These are phyloP conservation scores for Lophochroa leadbeateri DNA, from an alignment of 2,113 vertebrate species.

Conservation along the genomic window DNA sequence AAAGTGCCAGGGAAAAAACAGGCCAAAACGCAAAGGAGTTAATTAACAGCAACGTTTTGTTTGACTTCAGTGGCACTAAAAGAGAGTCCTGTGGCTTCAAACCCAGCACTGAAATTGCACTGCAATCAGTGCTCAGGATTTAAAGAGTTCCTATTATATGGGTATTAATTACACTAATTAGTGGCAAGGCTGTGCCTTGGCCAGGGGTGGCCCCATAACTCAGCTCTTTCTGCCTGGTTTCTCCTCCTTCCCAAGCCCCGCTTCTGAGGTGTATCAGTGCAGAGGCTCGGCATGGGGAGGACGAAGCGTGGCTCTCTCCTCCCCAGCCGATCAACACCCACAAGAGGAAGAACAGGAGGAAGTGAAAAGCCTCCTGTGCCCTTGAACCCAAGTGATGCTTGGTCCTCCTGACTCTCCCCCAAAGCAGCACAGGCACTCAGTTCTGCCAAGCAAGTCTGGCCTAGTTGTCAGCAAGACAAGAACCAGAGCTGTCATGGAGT, in stretches of 20 bases:
- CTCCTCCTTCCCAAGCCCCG: background rate
- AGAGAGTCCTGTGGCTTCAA: background rate
- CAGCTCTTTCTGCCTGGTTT: background rate
- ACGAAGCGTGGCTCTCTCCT: background rate
- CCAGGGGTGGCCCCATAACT: background rate
- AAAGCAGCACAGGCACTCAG: background rate
- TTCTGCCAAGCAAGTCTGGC: background rate
- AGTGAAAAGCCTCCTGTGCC: background rate
- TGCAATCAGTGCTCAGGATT: background rate
- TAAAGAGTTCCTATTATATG: background rate
- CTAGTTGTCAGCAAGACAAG: fast-evolving
- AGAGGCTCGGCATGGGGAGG: background rate
- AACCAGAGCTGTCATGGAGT: background rate
- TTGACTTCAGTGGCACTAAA: background rate
- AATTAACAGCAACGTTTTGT: background rate
- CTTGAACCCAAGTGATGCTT: background rate
- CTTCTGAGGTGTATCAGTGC: background rate
- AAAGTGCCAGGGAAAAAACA: background rate
- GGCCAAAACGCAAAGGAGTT: background rate
- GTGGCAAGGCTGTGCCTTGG: background rate
- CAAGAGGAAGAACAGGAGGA: background rate
- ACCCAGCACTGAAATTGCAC: background rate
- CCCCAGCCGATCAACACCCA: background rate
- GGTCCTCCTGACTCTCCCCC: background rate
- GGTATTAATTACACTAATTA: background rate